Evolutionary conservation across 1,140 invertebrate genomes (phyloP).

Genomic region (Onthophagus taurus): DNA sequence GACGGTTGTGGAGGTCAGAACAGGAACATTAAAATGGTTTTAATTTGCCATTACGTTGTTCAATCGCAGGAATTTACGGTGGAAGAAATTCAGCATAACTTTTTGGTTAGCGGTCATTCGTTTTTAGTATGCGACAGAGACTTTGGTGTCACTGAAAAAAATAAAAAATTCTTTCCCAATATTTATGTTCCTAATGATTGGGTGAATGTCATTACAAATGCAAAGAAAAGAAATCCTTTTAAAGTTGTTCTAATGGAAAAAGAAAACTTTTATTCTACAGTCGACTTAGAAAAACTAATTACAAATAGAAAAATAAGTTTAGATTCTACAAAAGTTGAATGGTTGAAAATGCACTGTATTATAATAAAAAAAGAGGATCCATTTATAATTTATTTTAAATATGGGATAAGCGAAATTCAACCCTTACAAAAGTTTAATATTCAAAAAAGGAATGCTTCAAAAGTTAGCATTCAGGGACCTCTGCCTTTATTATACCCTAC

Average conservation of each 20-base stretch:
- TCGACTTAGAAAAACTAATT: neutral
- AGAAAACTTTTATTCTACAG: neutral
- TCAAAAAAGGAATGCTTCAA: too few species aligned
- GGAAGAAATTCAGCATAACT: neutral
- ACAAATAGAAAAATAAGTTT: neutral
- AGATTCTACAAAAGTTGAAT: too few species aligned
- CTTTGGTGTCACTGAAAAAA: neutral
- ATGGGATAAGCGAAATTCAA: too few species aligned
- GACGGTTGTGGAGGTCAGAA: conserved; percentile 2
- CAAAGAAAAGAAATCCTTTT: neutral
- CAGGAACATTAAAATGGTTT: neutral
- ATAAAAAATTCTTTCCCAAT: neutral
- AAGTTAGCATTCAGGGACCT: too few species aligned
- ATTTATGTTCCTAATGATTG: neutral
- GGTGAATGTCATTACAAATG: neutral
- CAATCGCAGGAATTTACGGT: neutral
- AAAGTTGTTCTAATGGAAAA: neutral
- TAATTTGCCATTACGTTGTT: neutral
- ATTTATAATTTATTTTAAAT: too few species aligned
- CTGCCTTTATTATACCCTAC: too few species aligned
- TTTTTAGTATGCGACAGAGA: neutral
- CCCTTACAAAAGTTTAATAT: too few species aligned
- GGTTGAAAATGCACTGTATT: neutral
- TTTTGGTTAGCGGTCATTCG: neutral
- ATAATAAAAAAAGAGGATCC: too few species aligned